These are phyloP conservation scores for Saguinus midas DNA, from an alignment of 2,113 vertebrate genomes.

Conservation along the genomic window DNA sequence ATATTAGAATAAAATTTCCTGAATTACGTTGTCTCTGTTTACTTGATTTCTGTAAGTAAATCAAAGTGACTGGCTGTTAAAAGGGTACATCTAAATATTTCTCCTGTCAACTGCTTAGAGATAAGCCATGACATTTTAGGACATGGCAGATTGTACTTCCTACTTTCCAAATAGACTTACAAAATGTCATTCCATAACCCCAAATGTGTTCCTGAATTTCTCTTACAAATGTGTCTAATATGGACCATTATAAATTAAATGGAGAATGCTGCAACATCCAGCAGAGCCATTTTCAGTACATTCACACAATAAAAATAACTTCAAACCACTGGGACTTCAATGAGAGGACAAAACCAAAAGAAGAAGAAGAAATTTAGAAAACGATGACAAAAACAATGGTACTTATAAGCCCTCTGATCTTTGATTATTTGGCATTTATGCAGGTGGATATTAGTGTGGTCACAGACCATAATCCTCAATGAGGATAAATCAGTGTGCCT, in stretches of 20 bases:
- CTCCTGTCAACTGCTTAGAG: not conserved
- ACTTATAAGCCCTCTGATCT: slow-evolving; percentile 46
- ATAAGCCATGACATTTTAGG: slow-evolving; percentile 54
- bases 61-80: slow-evolving; percentile 74
- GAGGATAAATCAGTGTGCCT: slow-evolving; percentile 20
- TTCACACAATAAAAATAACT: slow-evolving; percentile 47
- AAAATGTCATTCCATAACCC: slow-evolving; percentile 34
- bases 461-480: slow-evolving; percentile 44
- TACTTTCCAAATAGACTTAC: slow-evolving; percentile 43
- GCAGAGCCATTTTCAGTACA: slow-evolving; percentile 27
- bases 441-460: slow-evolving; percentile 32
- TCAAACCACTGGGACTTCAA: slow-evolving; percentile 57
- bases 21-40: slow-evolving; percentile 80
- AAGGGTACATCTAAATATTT: slow-evolving; percentile 74
- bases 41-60: slow-evolving; percentile 81
- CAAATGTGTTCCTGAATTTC: slow-evolving; percentile 30
- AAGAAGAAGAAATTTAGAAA: slow-evolving; percentile 54
- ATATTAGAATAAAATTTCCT: slow-evolving; percentile 72
- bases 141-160: not conserved
- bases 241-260: slow-evolving; percentile 36
- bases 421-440: slow-evolving; percentile 63
- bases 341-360: slow-evolving; percentile 55
- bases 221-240: slow-evolving; percentile 32
- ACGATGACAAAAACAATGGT: slow-evolving; percentile 48
- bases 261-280: slow-evolving; percentile 51